Evolutionary conservation across 1,140 invertebrate species (phyloP), one percentile per base, ranked within the genome.

Genomic region (Megalopta genalis): DNA sequence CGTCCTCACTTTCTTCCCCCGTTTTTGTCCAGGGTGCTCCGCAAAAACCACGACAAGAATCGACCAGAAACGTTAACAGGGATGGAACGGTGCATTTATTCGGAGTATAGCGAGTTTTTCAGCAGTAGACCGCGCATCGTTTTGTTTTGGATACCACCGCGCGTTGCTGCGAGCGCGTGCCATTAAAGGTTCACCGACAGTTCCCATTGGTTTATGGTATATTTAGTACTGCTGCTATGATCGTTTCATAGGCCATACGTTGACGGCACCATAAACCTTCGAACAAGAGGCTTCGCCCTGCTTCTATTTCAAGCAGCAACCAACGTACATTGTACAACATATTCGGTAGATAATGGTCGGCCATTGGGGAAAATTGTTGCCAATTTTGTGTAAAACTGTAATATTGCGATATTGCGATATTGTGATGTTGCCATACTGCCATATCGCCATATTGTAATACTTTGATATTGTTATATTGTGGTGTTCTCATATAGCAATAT

Each of bases 191-290:
- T 86, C 87, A 85, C 85, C 84, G 85, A 82, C 85, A 83, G 88
- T 88, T 80, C 77, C 70, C 80, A 74, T 85, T 88, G 80, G 80
- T 88, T 87, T 88, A 88, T 87, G 84, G 85, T 85, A 80, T 88
- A 88, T 88, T 89, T 89, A 87, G 84, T 87, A 77, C 81, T 77
- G 32, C 62, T 78, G 80, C 84, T 85, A 88, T 85, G 80, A 77
- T 80, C 77, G 84, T 85, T 88, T 88, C 85, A 85, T 86, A 86
- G 81, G 76, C 71, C 81, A 82, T 84, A 84, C 77, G 79, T 85
- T 83, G 39, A 32, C 23, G 67, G 76, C 64, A 73, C 65, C 49
- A 65, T 77, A 80, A 80, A 80, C 16, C 59, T 64, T 25, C 42
- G 25, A 63, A 64, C 68, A 77, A 42, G 75, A 70, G 12, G 9